Base-by-base conservation (phyloP, 2,888 invertebrate species). In the Leucophenga maculata region DNA sequence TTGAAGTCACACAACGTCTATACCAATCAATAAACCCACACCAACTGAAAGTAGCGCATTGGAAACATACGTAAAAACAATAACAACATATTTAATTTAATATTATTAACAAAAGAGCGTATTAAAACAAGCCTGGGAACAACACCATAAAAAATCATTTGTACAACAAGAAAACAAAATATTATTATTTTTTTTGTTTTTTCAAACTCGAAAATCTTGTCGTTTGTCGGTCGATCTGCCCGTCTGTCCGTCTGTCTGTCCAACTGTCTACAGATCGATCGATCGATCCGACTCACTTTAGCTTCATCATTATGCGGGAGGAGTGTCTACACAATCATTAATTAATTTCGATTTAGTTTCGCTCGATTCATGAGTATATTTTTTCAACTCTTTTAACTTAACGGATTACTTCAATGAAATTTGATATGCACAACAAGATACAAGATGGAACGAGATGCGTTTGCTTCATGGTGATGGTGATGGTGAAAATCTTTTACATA, bases 1-100 rank as follows among this genome's bases (percentile, higher is more conserved):
- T 4, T 3, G n/a, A n/a, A n/a, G n/a, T n/a, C 26, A 26, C 26
- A 26, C 26, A 26, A 77, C 76, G 75, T 78, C 77, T 76, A 74
- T 70, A 69, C 74, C 79, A 78, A 79, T 39, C 11, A 11, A 39
- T 39, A 11, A 39, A 39, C 39, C 39, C 39, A 39, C 11, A 6
- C 39, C 8, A 11, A 11, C 14, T 20, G 9, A 55, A 55, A 55
- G 26, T 55, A 55, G 55, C 55, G 55, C 55, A 55, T 55, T 55
- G 9, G 6, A 22, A 20, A 55, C 22, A 26, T 26, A 11, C 26
- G 74, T 76, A 78, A 77, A 76, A 75, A 77, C 72, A 74, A 69
- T 77, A 78, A 75, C 78, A 74, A 77, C 76, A 83, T 74, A 83
- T 80, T 80, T 82, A 80, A 83, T 83, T 82, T 82, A 79, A 83